These are phyloP conservation scores for Ophthalmolycus amberensis DNA, from an alignment of 2,113 vertebrate genomes.

Conservation along the genomic window DNA sequence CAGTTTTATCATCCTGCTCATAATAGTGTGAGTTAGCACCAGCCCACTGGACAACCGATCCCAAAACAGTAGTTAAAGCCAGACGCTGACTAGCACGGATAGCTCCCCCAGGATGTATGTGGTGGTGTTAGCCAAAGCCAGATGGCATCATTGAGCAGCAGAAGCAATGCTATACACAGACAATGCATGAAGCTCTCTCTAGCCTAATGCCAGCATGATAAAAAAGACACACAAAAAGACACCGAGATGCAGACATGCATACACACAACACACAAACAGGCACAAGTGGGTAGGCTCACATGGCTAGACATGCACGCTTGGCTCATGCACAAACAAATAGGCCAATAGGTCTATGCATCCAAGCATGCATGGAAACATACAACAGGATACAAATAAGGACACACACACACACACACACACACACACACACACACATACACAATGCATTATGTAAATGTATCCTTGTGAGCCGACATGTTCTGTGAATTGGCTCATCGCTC, in stretches of 20 bases:
- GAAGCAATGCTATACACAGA: conserved; percentile 3
- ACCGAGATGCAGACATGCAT: conserved; percentile 22
- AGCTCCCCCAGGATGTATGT: conserved; percentile 58
- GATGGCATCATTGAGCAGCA: conserved; percentile 82
- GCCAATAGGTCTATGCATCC: conserved; percentile 40
- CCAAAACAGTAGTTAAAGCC: conserved; percentile 75
- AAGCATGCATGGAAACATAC: conserved; percentile 37
- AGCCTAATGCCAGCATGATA: conserved; percentile 14
- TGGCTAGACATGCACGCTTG: conserved; percentile 34
- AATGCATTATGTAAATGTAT: conserved; percentile 64
- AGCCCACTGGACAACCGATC: conserved; percentile 73
- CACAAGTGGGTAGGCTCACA: conserved; percentile 28
- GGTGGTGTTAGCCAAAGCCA: conserved; percentile 65
- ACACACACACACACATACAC: conserved; percentile 1
- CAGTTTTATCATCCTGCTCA: conserved; percentile 76
- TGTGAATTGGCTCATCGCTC: conserved; percentile 63
- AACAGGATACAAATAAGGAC: conserved; percentile 33
- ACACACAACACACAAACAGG: conserved; percentile 20
- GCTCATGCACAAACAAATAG: conserved; percentile 40
- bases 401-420: neutral
- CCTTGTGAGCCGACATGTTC: conserved; percentile 58
- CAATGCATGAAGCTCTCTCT: conserved; percentile 23
- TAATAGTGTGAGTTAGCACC: conserved; percentile 74
- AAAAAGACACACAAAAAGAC: conserved; percentile 50
- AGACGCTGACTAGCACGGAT: conserved; percentile 63